Evolutionary conservation across 2,113 vertebrate species (phyloP).

Genomic region (Hippopotamus amphibius): DNA sequence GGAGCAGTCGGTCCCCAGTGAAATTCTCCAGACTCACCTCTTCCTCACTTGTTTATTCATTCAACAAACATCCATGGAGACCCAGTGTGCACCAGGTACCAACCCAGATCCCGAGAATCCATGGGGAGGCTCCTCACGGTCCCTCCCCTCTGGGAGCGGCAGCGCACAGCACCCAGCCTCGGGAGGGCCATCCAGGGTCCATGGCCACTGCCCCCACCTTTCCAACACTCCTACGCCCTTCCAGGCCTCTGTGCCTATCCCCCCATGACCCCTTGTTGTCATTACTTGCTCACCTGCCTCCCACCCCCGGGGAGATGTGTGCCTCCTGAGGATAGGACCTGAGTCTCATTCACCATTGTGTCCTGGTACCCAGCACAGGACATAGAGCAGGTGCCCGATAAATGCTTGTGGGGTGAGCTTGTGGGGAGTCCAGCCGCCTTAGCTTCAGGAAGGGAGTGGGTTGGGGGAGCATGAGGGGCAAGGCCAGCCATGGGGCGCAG

Average conservation of each 20-base stretch:
- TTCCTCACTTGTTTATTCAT: background rate
- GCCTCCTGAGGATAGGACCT: background rate
- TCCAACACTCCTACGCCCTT: background rate
- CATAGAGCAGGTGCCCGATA: background rate
- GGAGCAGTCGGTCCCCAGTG: background rate
- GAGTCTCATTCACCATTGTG: background rate
- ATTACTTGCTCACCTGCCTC: background rate
- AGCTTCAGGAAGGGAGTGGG: background rate
- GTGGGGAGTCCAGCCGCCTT: background rate
- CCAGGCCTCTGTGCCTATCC: background rate
- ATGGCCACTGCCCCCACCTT: background rate
- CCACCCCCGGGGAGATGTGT: background rate
- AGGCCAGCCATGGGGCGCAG: rapidly evolving
- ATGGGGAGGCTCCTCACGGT: background rate
- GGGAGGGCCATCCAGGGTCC: background rate
- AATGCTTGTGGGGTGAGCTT: background rate
- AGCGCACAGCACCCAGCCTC: background rate
- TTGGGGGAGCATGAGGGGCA: too few relatives aligned
- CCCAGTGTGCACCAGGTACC: background rate
- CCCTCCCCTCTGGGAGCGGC: background rate
- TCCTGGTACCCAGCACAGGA: background rate
- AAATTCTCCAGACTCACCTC: background rate
- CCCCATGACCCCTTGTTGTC: background rate
- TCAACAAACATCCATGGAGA: background rate
- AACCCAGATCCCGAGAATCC: background rate